A percentile compares a stretch with the other conserved stretches of the same genome.
phyloP scores from a whole-genome alignment of 1,140 invertebrate species.

The Drosophila neocordata region DNA sequence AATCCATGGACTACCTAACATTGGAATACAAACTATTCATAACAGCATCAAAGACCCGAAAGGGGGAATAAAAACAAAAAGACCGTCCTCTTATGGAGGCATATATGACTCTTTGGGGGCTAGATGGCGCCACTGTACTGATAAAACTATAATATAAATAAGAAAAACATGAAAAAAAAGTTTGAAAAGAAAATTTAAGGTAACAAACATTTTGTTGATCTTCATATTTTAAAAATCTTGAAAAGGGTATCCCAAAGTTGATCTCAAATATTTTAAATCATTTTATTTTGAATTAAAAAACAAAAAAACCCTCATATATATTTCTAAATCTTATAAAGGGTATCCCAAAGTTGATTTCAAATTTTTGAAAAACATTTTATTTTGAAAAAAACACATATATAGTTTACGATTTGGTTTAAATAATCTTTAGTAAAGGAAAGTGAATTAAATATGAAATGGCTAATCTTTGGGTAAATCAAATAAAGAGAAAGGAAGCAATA shows the following conservation, averaged over 20 bases:
- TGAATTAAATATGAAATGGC: neutral
- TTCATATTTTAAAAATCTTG: neutral
- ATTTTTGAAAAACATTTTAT: neutral
- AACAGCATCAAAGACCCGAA: too few relatives aligned
- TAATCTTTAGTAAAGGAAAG: neutral
- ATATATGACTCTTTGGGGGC: too few relatives aligned
- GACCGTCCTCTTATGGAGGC: too few relatives aligned
- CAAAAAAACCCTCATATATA: too few relatives aligned
- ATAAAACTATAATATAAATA: too few relatives aligned
- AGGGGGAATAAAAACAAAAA: too few relatives aligned
- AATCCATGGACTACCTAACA: neutral
- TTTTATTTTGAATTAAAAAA: neutral
- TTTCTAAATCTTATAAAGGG: neutral
- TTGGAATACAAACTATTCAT: too few relatives aligned
- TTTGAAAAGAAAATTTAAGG: too few relatives aligned
- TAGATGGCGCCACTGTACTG: too few relatives aligned
- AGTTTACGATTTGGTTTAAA: conserved; percentile 1
- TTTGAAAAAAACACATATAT: neutral
- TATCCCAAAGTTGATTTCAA: neutral
- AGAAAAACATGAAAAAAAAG: too few relatives aligned
- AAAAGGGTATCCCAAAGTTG: neutral
- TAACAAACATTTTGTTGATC: too few relatives aligned
- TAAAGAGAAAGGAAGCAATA: neutral
- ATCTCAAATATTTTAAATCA: neutral
- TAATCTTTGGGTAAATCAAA: neutral